Evolutionary conservation across 2,113 vertebrate genomes (phyloP).

Genomic region (Pithys albifrons): DNA sequence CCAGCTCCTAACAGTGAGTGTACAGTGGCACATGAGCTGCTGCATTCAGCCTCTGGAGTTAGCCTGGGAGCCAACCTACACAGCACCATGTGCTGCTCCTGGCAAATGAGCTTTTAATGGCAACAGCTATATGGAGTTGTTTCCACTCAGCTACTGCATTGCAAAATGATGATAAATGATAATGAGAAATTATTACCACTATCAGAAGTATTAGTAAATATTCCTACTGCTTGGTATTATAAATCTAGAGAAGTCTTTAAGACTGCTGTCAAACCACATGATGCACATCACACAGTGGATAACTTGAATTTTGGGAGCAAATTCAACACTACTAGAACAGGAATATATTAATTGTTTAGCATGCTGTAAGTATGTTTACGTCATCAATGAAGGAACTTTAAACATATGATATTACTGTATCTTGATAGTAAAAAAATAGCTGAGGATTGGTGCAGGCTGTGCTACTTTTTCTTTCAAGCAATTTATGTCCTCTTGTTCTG

Average conservation of each 20-base stretch:
- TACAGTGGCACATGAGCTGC: background rate
- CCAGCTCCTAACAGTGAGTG: background rate
- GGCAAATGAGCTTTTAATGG: conserved; percentile 65
- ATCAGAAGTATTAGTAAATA: conserved; percentile 22
- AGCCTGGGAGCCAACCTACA: conserved; percentile 30
- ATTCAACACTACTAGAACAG: background rate
- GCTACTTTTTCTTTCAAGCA: background rate
- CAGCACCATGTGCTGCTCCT: conserved; percentile 8
- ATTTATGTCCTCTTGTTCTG: background rate
- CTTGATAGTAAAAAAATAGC: background rate
- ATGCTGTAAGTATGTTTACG: background rate
- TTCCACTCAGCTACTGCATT: conserved; percentile 10
- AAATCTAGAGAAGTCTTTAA: conserved; percentile 9
- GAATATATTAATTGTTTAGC: background rate
- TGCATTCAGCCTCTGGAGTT: conserved; percentile 10
- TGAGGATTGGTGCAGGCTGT: background rate
- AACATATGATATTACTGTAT: background rate
- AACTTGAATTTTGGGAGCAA: background rate
- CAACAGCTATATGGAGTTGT: conserved; percentile 4
- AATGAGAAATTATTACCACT: conserved; percentile 40
- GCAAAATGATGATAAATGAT: conserved; percentile 51
- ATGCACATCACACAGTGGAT: background rate
- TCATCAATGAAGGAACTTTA: background rate
- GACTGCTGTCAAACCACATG: background rate
- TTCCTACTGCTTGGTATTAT: conserved; percentile 25